Base-by-base conservation (phyloP, 1,140 invertebrate genomes). In the Drosophila melanogaster region DNA sequence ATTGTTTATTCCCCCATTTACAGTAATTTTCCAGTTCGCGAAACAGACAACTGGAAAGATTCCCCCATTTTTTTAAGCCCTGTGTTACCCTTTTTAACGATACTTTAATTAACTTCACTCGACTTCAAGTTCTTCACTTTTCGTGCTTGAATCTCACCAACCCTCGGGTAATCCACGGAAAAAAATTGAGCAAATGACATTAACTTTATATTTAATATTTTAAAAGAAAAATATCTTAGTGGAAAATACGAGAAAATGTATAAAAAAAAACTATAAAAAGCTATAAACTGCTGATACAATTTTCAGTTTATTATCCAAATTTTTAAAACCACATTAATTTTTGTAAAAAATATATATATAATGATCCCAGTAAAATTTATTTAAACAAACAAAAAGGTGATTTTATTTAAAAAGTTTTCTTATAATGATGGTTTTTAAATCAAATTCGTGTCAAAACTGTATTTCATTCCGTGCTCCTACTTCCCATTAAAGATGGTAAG, bases 61-160 rank as follows among this genome's bases (percentile, higher is more conserved):
- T 50, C 54, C 61, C 41, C 67, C 40, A 54, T 70, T 69, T 47
- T 47, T n/a, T 19, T 33, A 22, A 40, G 43, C 30, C 35, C 10
- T 51, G 40, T 62, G 11, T 44, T 26, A 74, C 35, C 58, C 53
- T 40, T 43, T 44, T 65, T 43, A 15, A 24, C 17, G 57, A 71
- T 60, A 65, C 71, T 74, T 83, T 75, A 83, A 83, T 83, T 83
- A 83, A 79, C 70, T 83, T 70, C 44, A 79, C 53, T 70, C 56
- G 62, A 78, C 69, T 75, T 65, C 56, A 61, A 64, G 26, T 33
- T 55, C 59, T 76, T 57, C 37, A 54, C 33, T 60, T 49, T 64
- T 50, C 22, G 41, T 57, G 37, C n/a, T 40, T n/a, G 19, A 43
- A 67, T 65, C 59, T 51, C 37, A 67, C 43, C 59, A 65, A 67